Evolutionary conservation across 2,888 invertebrate species (phyloP).

Genomic region (Selenia dentaria): DNA sequence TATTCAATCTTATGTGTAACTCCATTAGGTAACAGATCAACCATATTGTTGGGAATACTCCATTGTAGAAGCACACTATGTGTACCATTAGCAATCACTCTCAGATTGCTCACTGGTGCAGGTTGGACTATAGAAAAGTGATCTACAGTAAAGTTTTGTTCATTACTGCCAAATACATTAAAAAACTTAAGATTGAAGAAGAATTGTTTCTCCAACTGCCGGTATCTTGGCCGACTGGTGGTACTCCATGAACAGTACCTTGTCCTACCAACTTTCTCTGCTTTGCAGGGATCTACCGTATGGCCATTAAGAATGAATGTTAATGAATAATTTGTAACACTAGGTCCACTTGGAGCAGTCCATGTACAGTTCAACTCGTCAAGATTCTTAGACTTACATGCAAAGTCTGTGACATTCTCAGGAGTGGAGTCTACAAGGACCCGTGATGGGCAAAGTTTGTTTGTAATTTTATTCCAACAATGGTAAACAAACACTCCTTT

Average conservation of each 20-base stretch:
- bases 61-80: constrained; percentile 69
- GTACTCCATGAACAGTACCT: constrained; percentile 62
- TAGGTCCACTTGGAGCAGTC: constrained; percentile 81
- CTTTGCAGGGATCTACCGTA: constrained; percentile 44
- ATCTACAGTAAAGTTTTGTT: constrained; percentile 81
- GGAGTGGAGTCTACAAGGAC: constrained; percentile 84
- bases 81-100: constrained; percentile 50
- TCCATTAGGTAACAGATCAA: constrained; percentile 59
- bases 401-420: constrained; percentile 86
- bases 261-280: constrained; percentile 34
- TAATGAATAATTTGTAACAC: constrained; percentile 53
- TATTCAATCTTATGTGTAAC: constrained; percentile 74
- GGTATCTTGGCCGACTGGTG: constrained; percentile 66
- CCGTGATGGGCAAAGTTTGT: constrained; percentile 55
- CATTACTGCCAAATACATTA: constrained; percentile 85
- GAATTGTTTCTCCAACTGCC: constrained; percentile 73
- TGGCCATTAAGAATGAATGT: constrained; percentile 54
- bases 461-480: constrained; percentile 71
- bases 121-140: constrained; percentile 82
- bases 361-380: constrained; percentile 90
- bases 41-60: constrained; percentile 64
- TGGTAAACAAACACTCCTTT: constrained; percentile 80
- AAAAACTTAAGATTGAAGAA: constrained; percentile 84
- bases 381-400: constrained; percentile 90
- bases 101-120: constrained; percentile 55